These are phyloP conservation scores for Callopanchax toddi DNA, from an alignment of 2,113 vertebrate species.

Conservation along the genomic window DNA sequence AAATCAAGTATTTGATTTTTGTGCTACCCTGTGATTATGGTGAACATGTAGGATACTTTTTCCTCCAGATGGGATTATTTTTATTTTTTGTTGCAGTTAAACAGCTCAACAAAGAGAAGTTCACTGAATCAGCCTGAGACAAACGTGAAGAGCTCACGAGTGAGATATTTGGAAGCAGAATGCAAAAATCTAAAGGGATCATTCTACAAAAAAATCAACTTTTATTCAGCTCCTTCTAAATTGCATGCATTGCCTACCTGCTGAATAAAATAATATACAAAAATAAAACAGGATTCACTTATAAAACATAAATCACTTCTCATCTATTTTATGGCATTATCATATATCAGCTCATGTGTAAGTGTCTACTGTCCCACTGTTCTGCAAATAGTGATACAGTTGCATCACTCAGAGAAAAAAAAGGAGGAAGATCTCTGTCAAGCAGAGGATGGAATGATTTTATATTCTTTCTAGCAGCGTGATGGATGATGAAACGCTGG, in stretches of 20 bases:
- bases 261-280: slow-evolving; percentile 23
- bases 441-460: slow-evolving; percentile 54
- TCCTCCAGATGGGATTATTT: no score
- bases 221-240: slow-evolving; percentile 20
- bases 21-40: no score
- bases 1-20: no score
- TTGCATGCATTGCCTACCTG: slow-evolving; percentile 32
- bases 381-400: slow-evolving; percentile 67
- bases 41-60: no score
- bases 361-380: slow-evolving; percentile 42
- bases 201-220: slow-evolving; percentile 7
- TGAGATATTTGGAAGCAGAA: no score
- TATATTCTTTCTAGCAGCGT: slow-evolving; percentile 37
- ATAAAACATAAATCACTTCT: slow-evolving; percentile 42
- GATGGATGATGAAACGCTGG: slow-evolving; percentile 70
- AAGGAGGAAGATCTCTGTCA: slow-evolving; percentile 57
- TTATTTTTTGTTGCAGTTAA: no score
- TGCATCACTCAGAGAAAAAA: slow-evolving; percentile 56
- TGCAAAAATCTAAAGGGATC: background rate
- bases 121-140: slow-evolving; percentile 18
- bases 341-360: slow-evolving; percentile 52
- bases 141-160: no score
- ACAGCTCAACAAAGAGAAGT: no score
- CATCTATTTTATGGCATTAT: slow-evolving; percentile 50
- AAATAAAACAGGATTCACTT: slow-evolving; percentile 22